A percentile compares a stretch with the other conserved stretches of the same genome.
phyloP scores from a whole-genome alignment of 1,140 invertebrate genomes.

The Caerostris extrusa region DNA sequence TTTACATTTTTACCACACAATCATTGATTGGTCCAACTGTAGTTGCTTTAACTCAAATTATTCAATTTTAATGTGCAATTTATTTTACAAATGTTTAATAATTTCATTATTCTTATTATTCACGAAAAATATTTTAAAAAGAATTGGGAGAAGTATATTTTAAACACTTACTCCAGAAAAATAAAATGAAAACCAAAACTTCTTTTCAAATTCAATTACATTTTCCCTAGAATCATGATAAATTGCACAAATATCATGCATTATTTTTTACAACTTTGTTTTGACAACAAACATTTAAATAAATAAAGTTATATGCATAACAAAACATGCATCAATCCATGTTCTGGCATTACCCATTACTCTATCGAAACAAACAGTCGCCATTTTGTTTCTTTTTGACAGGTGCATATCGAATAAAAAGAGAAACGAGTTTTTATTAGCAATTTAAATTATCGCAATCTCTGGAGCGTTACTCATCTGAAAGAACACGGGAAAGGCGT shows the following conservation, averaged over 20 bases:
- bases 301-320: slow-evolving; percentile 18
- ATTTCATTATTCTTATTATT: too few species aligned
- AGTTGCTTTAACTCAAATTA: too few species aligned
- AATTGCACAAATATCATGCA: not conserved
- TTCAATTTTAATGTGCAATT: too few species aligned
- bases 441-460: slow-evolving; percentile 46
- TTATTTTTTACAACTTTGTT: not conserved
- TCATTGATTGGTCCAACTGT: too few species aligned
- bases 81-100: too few species aligned
- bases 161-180: too few species aligned
- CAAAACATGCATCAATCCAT: slow-evolving; percentile 4
- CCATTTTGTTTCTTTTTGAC: slow-evolving; percentile 14
- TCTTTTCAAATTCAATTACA: not conserved
- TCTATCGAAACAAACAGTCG: not conserved
- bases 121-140: too few species aligned
- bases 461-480: not conserved
- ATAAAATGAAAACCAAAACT: too few species aligned
- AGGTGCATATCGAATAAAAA: not conserved
- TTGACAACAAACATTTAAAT: not conserved
- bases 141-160: too few species aligned
- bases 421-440: not conserved
- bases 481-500: slow-evolving; percentile 56
- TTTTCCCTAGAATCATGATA: not conserved
- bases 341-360: not conserved
- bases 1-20: too few species aligned